Evolutionary conservation across 1,140 invertebrate genomes (phyloP).

Genomic region (Heliconius nattereri): DNA sequence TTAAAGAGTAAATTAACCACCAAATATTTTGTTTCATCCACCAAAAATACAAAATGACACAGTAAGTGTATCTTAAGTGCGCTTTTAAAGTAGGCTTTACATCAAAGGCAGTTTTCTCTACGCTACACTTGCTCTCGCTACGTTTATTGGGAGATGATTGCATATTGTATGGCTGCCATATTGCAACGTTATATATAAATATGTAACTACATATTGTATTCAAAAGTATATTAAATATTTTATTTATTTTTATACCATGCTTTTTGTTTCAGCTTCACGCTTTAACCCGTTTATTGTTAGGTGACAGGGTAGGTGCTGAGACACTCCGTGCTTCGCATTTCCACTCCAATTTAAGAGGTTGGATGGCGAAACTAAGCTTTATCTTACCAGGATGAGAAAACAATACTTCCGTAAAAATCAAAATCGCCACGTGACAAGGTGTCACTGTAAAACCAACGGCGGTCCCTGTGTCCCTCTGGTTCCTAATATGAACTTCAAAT

Average conservation of each 20-base stretch:
- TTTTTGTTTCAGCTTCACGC: background rate
- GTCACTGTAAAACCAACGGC: too few relatives aligned
- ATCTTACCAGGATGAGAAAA: too few relatives aligned
- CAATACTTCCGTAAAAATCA: too few relatives aligned
- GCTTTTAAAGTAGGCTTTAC: background rate
- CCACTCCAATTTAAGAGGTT: too few relatives aligned
- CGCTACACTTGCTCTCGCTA: background rate
- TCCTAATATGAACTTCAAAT: too few relatives aligned
- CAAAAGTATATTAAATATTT: background rate
- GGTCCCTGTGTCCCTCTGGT: too few relatives aligned
- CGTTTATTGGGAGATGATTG: constrained; percentile 15
- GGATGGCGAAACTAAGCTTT: too few relatives aligned
- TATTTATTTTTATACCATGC: background rate
- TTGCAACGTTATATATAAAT: constrained; percentile 15
- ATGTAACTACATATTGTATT: constrained; percentile 2
- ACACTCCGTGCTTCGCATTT: too few relatives aligned
- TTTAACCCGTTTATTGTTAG: background rate
- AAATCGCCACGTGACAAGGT: too few relatives aligned
- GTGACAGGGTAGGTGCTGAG: background rate
- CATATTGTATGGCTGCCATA: constrained; percentile 13
- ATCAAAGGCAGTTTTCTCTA: background rate
- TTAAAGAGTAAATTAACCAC: too few relatives aligned
- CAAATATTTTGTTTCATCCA: too few relatives aligned
- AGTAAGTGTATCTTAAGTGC: background rate
- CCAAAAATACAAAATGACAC: too few relatives aligned